These are phyloP conservation scores for Galleria mellonella DNA, from an alignment of 1,140 invertebrate species.

Conservation along the genomic window DNA sequence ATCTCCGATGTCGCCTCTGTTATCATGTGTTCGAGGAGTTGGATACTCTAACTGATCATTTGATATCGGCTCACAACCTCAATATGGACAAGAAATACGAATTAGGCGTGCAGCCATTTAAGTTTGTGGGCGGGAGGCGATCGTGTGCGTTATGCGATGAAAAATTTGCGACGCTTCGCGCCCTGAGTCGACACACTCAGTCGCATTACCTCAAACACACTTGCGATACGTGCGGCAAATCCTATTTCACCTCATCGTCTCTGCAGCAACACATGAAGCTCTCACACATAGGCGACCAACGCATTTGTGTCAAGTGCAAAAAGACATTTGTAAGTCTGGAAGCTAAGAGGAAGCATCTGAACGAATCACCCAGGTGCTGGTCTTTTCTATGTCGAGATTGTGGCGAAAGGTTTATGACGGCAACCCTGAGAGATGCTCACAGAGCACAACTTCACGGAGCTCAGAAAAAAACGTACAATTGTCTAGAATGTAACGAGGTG, in stretches of 20 bases:
- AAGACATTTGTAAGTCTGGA: constrained; percentile 25
- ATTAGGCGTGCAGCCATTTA: constrained; percentile 44
- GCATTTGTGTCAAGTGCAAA: constrained; percentile 41
- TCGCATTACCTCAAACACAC: constrained; percentile 46
- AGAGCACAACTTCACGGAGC: constrained; percentile 27
- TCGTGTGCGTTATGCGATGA: constrained; percentile 29
- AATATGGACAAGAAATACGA: constrained; percentile 31
- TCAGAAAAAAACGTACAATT: constrained; percentile 17
- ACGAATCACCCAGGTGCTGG: constrained; percentile 27
- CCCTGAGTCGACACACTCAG: constrained; percentile 41
- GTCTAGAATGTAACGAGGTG: constrained; percentile 16
- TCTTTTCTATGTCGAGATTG: constrained; percentile 29
- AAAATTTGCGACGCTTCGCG: constrained; percentile 32
- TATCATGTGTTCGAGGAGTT: constrained; percentile 18
- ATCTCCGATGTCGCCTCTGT: constrained; percentile 39
- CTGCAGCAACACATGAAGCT: constrained; percentile 25
- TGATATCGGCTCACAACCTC: constrained; percentile 26
- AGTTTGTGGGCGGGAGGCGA: constrained; percentile 33
- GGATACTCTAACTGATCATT: constrained; percentile 25
- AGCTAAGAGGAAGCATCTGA: constrained; percentile 29
- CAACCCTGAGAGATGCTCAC: constrained; percentile 26
- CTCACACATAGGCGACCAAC: constrained; percentile 19
- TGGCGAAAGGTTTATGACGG: constrained; percentile 25
- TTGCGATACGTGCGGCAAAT: constrained; percentile 52
- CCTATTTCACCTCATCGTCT: constrained; percentile 35